These are phyloP conservation scores for Prionchulus punctatus DNA, from an alignment of 2,888 invertebrate species.

Conservation along the genomic window DNA sequence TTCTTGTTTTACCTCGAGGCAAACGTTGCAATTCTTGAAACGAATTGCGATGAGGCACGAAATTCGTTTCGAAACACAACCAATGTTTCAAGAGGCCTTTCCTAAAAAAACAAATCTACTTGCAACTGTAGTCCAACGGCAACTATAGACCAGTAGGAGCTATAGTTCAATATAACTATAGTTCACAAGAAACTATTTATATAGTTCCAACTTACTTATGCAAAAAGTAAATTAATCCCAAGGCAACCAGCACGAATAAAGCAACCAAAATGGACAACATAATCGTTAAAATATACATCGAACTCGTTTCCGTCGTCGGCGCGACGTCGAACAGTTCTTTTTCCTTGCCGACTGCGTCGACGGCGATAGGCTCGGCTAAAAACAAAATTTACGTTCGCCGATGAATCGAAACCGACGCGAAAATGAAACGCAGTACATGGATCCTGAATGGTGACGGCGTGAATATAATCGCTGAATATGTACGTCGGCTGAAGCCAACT, in stretches of 20 bases:
- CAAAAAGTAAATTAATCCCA: not conserved
- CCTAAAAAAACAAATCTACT: not conserved
- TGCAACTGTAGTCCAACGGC: not conserved
- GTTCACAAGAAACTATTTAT: too few relatives aligned
- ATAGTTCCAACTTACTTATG: not conserved
- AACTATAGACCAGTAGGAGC: too few relatives aligned
- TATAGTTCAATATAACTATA: too few relatives aligned
- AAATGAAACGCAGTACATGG: not conserved
- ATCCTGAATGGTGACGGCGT: constrained; percentile 5
- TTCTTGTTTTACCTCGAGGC: not conserved
- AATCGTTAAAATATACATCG: too few relatives aligned
- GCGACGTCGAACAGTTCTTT: too few relatives aligned
- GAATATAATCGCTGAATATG: constrained; percentile 26
- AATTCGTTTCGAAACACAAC: constrained; percentile 6
- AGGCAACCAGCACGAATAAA: not conserved
- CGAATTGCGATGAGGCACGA: constrained; percentile 2
- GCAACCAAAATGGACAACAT: not conserved
- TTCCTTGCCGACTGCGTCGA: too few relatives aligned
- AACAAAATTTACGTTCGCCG: not conserved
- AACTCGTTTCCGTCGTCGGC: too few relatives aligned
- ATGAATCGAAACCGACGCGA: not conserved
- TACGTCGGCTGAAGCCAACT: constrained; percentile 22
- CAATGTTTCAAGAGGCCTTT: constrained; percentile 1
- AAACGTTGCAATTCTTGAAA: constrained; percentile 2
- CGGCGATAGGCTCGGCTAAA: too few relatives aligned